Conservation (phyloP, 2,888 invertebrate genomes). For the Gibbula magus region DNA sequence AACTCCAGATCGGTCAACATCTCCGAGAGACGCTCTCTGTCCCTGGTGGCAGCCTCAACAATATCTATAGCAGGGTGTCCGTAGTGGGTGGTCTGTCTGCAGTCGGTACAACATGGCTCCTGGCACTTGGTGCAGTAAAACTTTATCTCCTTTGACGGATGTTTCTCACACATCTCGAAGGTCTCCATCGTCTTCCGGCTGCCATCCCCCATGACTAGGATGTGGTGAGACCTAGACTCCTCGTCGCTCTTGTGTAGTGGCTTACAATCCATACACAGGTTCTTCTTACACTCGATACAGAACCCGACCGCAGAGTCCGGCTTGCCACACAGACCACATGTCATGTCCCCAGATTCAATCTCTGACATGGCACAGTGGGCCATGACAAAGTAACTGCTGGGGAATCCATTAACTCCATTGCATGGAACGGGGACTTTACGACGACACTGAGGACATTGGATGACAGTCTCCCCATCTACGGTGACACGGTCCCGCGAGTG, state of each 20-base stretch:
- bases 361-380: not conserved
- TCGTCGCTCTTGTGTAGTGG: conserved; percentile 18
- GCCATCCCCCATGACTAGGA: conserved; percentile 20
- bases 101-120: conserved; percentile 21
- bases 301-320: conserved; percentile 15
- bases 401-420: conserved; percentile 15
- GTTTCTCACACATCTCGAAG: conserved; percentile 10
- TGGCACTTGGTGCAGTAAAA: conserved; percentile 21
- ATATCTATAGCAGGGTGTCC: conserved; percentile 26
- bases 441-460: conserved; percentile 28
- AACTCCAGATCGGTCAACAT: not conserved
- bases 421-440: not conserved
- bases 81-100: conserved; percentile 21
- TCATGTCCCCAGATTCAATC: conserved; percentile 17
- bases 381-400: conserved; percentile 24
- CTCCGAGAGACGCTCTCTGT: conserved; percentile 3
- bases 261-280: conserved; percentile 22
- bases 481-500: conserved; percentile 2
- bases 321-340: conserved; percentile 13
- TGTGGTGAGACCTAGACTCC: conserved; percentile 20
- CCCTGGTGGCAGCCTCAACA: not conserved
- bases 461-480: not conserved
- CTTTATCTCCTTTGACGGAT: conserved; percentile 19
- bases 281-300: conserved; percentile 28
- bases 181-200: conserved; percentile 12